Evolutionary conservation across 2,113 vertebrate species (phyloP), one percentile per base, ranked within the genome.

Genomic region (Anas platyrhynchos): DNA sequence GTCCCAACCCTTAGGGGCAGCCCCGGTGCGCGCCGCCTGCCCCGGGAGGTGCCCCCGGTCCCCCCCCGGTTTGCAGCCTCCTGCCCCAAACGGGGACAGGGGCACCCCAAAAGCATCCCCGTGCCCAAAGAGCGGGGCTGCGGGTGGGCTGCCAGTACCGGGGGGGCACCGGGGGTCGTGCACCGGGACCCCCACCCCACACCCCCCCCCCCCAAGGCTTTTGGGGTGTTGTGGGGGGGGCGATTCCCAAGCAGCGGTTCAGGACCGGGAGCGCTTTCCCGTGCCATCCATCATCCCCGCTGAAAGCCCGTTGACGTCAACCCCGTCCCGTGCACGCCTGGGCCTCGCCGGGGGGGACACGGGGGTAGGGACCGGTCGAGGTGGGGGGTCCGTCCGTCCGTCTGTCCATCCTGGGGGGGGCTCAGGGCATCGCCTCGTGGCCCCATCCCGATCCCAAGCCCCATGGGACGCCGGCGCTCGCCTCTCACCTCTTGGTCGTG

Each of bases 281-380:
- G 38, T 43, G 89, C 81, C 93, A 95, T 95, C 94, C 94, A 84
- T 96, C 96, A 96, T 74, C 65, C 50, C 83, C 13, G 68, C 83
- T 93, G 91, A 86, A 62, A 93, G 91, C 91, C 55, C 7, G 4
- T 83, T 95, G 94, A 94, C 96, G 91, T 92, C 96, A 96, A 41
- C 20, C 73, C 83, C 56, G 56, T 94, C 94, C 94, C 86, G 26
- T 69, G 62, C 76, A 4, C 55, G 23, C 36, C 3, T 67, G 69
- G 83, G 83, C 89, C 67, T 77, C 43, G 2, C 43, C 16, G 34
- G 36, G 4, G 66, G 91, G 66, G 15, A 50, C 38, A 41, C 1
- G 25, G 84, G 71, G 62, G 6, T 6, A 3, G 50, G 68, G 21
- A 34, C 17, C 2, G 3, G 50, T 2, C 3, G 38, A 29, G 85